phyloP scores from a whole-genome alignment of 2,113 vertebrate species.

The Halichoerus grypus region DNA sequence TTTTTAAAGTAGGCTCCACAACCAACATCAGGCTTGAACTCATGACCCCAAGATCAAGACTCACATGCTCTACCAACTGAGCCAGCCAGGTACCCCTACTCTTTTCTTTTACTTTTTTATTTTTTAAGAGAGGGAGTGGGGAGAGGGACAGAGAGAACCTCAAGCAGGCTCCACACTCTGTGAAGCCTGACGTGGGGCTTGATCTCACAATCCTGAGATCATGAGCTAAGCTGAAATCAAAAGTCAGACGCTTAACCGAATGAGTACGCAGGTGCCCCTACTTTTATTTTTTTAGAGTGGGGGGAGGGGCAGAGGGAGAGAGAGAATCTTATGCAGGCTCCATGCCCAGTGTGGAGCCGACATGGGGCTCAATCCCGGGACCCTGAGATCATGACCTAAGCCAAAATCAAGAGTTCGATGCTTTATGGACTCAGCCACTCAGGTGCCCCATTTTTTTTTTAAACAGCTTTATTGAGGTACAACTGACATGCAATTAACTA shows the following conservation, averaged over 20 bases:
- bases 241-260: too few species aligned
- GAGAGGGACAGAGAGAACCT: neutral
- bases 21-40: neutral
- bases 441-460: neutral
- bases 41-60: neutral
- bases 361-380: neutral
- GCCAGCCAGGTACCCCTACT: neutral
- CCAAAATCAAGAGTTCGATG: neutral
- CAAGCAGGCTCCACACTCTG: neutral
- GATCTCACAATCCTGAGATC: neutral
- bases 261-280: too few species aligned
- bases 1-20: neutral
- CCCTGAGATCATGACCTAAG: neutral
- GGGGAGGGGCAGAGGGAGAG: too few species aligned
- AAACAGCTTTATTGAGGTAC: neutral
- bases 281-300: too few species aligned
- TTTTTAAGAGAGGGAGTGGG: neutral
- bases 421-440: neutral
- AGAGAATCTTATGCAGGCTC: too few species aligned
- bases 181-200: too few species aligned
- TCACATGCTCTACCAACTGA: neutral
- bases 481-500: neutral
- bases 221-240: too few species aligned
- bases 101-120: neutral
- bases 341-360: too few species aligned